These are phyloP conservation scores for Stigmatopora nigra DNA, from an alignment of 2,113 vertebrate species.

Conservation along the genomic window DNA sequence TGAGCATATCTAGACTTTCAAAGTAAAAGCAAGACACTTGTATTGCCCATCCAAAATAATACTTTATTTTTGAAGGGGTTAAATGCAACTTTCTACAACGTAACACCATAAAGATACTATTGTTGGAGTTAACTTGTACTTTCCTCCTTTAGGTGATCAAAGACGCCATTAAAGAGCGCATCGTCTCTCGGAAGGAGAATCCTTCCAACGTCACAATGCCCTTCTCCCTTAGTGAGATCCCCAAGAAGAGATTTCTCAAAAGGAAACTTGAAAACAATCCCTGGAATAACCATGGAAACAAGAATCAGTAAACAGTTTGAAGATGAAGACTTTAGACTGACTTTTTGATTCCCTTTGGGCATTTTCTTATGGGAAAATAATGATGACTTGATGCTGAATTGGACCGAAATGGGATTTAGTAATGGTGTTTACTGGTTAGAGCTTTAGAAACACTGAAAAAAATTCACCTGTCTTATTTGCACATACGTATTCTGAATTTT, in stretches of 20 bases:
- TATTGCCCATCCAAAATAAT: too few species aligned
- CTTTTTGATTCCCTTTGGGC: slow-evolving; percentile 10
- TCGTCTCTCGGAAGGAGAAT: slow-evolving; percentile 78
- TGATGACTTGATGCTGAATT: slow-evolving; percentile 4
- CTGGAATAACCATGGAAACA: slow-evolving; percentile 36
- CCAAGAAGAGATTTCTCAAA: slow-evolving; percentile 79
- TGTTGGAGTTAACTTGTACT: neutral
- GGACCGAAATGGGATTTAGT: slow-evolving; percentile 5
- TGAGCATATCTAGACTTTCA: too few species aligned
- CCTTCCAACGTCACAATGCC: slow-evolving; percentile 74
- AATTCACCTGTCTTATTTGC: slow-evolving; percentile 11
- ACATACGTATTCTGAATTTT: slow-evolving; percentile 2
- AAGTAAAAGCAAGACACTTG: too few species aligned
- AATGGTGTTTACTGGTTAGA: slow-evolving; percentile 18
- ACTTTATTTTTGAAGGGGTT: neutral
- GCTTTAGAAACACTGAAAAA: neutral
- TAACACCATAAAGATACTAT: too few species aligned
- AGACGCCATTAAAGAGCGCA: slow-evolving; percentile 81
- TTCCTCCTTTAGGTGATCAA: slow-evolving; percentile 77
- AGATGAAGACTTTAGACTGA: slow-evolving; percentile 16
- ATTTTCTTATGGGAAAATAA: slow-evolving; percentile 46
- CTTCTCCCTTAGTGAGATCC: slow-evolving; percentile 80
- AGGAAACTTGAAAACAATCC: slow-evolving; percentile 65
- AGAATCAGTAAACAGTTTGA: slow-evolving; percentile 20
- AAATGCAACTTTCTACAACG: neutral